Percentiles rank a stretch among this genome's conserved stretches.
Evolutionary conservation across 2,797 vertebrate species (phyloP).

Genomic region (Falco cherrug): DNA sequence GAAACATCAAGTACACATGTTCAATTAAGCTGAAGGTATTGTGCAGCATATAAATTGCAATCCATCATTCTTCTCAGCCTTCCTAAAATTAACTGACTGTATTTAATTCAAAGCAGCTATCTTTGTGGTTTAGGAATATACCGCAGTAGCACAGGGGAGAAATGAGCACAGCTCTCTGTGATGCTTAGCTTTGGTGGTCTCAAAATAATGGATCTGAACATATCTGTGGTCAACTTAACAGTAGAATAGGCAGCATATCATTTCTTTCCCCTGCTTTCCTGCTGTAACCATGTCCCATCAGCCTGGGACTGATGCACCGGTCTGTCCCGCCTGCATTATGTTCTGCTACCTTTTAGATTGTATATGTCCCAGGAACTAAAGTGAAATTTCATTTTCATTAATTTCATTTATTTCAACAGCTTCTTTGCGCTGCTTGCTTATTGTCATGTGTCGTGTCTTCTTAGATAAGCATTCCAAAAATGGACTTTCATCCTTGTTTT

Average conservation of each 20-base stretch:
- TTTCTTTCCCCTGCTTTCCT: not conserved
- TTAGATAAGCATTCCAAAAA: not conserved
- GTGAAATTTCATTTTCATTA: not conserved
- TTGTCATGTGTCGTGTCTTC: not conserved
- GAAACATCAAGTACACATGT: slow-evolving; percentile 23
- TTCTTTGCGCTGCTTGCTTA: not conserved
- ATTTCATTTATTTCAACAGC: not conserved
- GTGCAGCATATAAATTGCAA: slow-evolving; percentile 19
- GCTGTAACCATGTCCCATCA: not conserved
- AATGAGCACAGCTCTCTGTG: not conserved
- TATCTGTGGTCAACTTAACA: not conserved
- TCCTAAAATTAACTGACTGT: not conserved
- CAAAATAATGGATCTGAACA: not conserved
- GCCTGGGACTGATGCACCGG: not conserved
- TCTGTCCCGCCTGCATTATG: not conserved
- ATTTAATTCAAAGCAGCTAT: not conserved
- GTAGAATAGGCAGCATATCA: not conserved
- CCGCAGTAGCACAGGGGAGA: not conserved
- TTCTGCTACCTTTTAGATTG: not conserved
- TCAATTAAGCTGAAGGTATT: not conserved
- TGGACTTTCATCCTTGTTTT: not conserved
- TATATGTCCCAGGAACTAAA: not conserved
- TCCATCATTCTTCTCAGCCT: not conserved
- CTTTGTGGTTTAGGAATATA: not conserved
- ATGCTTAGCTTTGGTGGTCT: not conserved